Evolutionary conservation across 1,140 invertebrate species (phyloP).

Genomic region (Caenorhabditis latens): DNA sequence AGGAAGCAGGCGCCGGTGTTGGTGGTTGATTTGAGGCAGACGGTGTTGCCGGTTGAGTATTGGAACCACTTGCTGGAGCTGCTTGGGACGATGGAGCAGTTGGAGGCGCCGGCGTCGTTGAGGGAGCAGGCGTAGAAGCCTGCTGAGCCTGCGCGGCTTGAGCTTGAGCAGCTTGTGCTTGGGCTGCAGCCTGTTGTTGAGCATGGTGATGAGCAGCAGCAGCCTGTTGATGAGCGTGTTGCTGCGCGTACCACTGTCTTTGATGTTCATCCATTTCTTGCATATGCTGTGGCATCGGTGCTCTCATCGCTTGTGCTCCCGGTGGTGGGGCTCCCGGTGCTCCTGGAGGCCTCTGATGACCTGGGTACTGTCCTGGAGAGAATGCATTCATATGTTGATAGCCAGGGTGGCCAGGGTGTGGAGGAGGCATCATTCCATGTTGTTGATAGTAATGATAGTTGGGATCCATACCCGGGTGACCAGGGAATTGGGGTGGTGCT

Average conservation of each 20-base stretch:
- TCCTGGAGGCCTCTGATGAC: conserved; percentile 48
- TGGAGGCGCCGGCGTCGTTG: conserved; percentile 10
- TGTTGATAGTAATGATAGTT: conserved; percentile 42
- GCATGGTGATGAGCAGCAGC: conserved; percentile 58
- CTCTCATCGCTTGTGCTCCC: conserved; percentile 50
- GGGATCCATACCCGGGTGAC: conserved; percentile 24
- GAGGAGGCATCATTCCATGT: conserved; percentile 40
- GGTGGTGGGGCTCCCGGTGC: conserved; percentile 41
- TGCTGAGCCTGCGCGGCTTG: conserved; percentile 41
- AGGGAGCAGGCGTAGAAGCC: conserved; percentile 36
- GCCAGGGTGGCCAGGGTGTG: conserved; percentile 34
- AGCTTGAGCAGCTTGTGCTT: conserved; percentile 34
- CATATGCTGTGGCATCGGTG: conserved; percentile 60
- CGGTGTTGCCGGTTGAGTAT: conserved; percentile 63
- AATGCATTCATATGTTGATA: conserved; percentile 44
- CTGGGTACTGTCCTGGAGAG: conserved; percentile 27
- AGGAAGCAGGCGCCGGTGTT: conserved; percentile 21
- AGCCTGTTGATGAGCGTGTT: conserved; percentile 53
- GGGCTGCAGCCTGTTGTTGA: conserved; percentile 48
- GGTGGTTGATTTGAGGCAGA: conserved; percentile 52
- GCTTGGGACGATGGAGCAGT: conserved; percentile 17
- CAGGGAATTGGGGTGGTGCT: conserved; percentile 12
- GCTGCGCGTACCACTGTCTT: conserved; percentile 62
- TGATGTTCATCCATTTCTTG: conserved; percentile 65
- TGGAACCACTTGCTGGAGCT: conserved; percentile 50